phyloP scores from a whole-genome alignment of 1,140 invertebrate genomes.

The Trichonephila clavata region DNA sequence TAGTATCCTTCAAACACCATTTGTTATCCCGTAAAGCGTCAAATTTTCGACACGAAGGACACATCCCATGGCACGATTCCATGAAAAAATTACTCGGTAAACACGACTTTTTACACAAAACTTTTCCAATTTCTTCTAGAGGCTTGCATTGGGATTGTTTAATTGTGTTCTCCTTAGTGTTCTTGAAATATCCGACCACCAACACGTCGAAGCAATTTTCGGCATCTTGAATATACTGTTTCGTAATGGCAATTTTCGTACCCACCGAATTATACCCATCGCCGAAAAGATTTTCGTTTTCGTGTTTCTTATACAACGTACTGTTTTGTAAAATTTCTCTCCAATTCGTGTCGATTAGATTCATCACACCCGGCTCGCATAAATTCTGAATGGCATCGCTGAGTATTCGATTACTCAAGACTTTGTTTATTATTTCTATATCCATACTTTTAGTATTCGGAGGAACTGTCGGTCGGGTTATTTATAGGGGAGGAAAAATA shows the following conservation, averaged over 20 bases:
- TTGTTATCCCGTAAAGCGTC: neutral
- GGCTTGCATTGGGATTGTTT: neutral
- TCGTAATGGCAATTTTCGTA: neutral
- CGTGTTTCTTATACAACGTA: neutral
- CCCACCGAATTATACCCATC: no score
- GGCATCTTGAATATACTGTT: neutral
- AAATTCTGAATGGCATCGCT: neutral
- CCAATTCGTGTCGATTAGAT: neutral
- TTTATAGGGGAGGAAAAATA: no score
- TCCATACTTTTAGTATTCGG: no score
- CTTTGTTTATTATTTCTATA: neutral
- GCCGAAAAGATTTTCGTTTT: neutral
- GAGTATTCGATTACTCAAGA: neutral
- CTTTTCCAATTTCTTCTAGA: neutral
- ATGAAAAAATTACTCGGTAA: neutral
- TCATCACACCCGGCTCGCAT: neutral
- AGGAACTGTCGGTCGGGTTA: fast-evolving
- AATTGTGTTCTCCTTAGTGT: neutral
- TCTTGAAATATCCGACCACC: neutral
- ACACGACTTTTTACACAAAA: neutral
- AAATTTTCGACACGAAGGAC: neutral
- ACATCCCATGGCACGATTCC: neutral
- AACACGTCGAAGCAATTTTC: neutral
- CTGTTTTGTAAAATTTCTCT: neutral
- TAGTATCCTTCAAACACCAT: neutral